Percentiles rank a stretch among this genome's conserved stretches.
Conservation (phyloP, 2,797 vertebrate genomes). For the Fundulus diaphanus region DNA sequence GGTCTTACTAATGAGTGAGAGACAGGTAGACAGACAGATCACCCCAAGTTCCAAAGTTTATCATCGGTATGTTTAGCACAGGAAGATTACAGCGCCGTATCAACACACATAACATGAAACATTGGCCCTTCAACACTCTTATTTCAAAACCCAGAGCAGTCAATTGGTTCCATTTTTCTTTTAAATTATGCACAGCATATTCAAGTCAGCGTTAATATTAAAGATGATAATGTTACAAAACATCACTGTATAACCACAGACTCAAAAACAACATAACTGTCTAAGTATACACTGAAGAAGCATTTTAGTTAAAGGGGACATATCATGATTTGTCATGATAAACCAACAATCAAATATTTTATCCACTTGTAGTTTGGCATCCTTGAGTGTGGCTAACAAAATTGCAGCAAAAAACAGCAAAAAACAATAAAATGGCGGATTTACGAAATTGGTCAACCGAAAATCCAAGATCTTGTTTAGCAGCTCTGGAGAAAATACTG, state of each 20-base stretch:
- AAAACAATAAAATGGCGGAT: too few species aligned
- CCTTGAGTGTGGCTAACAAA: too few species aligned
- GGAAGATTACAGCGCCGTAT: conserved; percentile 38
- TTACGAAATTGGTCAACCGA: too few species aligned
- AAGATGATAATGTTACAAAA: not conserved
- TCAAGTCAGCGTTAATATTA: not conserved
- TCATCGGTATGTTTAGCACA: conserved; percentile 32
- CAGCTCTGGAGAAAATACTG: too few species aligned
- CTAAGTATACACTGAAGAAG: not conserved
- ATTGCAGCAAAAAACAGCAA: too few species aligned
- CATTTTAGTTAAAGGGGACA: not conserved
- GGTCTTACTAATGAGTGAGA: conserved; percentile 63
- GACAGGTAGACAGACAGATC: conserved; percentile 57
- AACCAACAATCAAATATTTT: too few species aligned
- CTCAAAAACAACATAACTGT: not conserved
- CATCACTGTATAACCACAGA: not conserved
- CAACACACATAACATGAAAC: conserved; percentile 27
- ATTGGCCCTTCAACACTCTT: not conserved
- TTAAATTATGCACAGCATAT: not conserved
- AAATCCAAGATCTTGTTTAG: too few species aligned
- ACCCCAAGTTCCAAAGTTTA: conserved; percentile 35
- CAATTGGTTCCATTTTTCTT: not conserved
- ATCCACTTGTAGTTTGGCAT: too few species aligned
- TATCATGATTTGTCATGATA: too few species aligned
- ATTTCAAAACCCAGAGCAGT: too few species aligned